Evolutionary conservation across 2,797 vertebrate species (phyloP), one percentile per base, ranked within the genome.

Genomic region (Anguilla marmorata): DNA sequence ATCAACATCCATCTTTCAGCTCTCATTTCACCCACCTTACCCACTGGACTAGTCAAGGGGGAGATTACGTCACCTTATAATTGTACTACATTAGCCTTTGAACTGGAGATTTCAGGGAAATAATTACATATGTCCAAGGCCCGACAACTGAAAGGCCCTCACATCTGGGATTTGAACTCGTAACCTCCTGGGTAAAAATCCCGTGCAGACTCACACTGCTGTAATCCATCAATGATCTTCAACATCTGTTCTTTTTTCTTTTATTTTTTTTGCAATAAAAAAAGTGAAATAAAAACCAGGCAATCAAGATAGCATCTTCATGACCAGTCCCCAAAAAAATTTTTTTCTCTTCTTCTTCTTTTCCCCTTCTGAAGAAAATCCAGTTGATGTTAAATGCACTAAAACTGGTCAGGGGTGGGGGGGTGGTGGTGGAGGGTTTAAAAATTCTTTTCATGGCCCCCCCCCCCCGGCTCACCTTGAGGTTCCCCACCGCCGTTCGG

Each of bases 401-500:
- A 21, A 87, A 30, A 3, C 6, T 52, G 50, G 50, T 52, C 11
- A 14, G 21, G 41, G 7, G 12, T 45, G 79, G 12, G 8, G 19
- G 33, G 41, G 33, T 2, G 12, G 14, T 19, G 50, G 30, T 52
- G 30, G 6, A 74, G 54, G 9, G 1, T 30, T 30, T 16, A 2
- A 11, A 45, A n/a, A 76, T 87, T 87, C 52, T 54, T 56, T 63
- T 6, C 76, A 63, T 33, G 37, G n/a, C 12, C 33, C 33, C n/a
- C 66, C 37, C 24, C 33, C 37, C n/a, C 66, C 30, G 45, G n/a
- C 96, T 93, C 66, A 99, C 98, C 98, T 95, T 97, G 96, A 87
- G 98, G 98, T 87, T 99, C 98, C 45, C 97, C 97, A 66, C 98
- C 98, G 86, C 98, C 97, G 8, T 94, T 97, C n/a, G 98, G 98